Conservation (phyloP, 2,113 vertebrate species). For the Nothobranchius kuhntae region DNA sequence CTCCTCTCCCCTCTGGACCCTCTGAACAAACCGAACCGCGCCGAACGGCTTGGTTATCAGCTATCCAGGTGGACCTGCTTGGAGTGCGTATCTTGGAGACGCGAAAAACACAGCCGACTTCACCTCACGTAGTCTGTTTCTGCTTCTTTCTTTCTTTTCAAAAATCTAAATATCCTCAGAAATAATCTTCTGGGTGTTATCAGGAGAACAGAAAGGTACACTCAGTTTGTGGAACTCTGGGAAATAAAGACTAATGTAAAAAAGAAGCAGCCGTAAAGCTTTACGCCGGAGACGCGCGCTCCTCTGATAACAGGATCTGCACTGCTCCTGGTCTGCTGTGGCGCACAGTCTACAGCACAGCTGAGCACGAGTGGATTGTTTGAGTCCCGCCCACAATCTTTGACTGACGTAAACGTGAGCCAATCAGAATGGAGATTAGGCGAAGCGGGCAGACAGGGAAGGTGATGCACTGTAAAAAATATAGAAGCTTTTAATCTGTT, state of each 20-base stretch:
- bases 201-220: constrained; percentile 11
- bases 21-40: constrained; percentile 35
- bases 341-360: constrained; percentile 48
- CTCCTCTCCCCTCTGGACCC: constrained; percentile 53
- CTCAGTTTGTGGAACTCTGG: constrained; percentile 22
- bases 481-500: not conserved
- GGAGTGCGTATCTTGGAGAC: constrained; percentile 30
- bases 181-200: constrained; percentile 2
- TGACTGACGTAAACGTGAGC: constrained; percentile 55
- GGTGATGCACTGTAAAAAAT: constrained; percentile 49
- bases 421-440: constrained; percentile 46
- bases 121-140: constrained; percentile 7
- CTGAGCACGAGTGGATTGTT: constrained; percentile 68
- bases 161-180: constrained; percentile 6
- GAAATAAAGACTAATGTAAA: not conserved
- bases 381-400: constrained; percentile 66
- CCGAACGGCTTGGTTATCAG: constrained; percentile 42
- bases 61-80: constrained; percentile 63
- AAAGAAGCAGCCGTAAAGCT: not conserved
- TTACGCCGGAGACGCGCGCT: not conserved
- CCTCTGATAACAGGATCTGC: constrained; percentile 43
- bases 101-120: constrained; percentile 36
- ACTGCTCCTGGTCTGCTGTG: constrained; percentile 54
- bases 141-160: not conserved
- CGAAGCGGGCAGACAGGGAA: not conserved